A percentile compares a stretch with the other conserved stretches of the same genome.
These are phyloP conservation scores for Yponomeuta malinellus DNA, from an alignment of 2,888 invertebrate genomes.

Conservation along the genomic window DNA sequence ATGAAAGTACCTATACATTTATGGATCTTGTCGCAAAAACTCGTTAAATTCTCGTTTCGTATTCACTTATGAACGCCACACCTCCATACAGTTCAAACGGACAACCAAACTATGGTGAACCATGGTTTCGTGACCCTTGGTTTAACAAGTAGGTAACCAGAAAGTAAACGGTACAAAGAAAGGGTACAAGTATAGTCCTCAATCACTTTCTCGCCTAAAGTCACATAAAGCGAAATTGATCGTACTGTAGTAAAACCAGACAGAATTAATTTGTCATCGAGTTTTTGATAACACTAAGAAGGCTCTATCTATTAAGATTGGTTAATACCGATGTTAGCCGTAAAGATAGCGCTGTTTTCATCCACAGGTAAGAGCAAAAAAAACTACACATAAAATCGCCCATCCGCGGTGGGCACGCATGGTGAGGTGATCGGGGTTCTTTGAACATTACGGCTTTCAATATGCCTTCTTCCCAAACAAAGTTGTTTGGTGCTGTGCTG, in stretches of 20 bases:
- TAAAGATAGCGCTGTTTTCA: no score
- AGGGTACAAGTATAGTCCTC: background rate
- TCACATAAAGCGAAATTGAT: slow-evolving; percentile 1
- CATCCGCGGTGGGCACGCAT: no score
- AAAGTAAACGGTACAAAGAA: background rate
- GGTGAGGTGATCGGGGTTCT: no score
- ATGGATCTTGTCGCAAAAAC: slow-evolving; percentile 14
- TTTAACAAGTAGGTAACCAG: background rate
- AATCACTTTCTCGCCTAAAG: background rate
- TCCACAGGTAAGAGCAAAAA: no score
- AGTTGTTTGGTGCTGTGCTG: no score
- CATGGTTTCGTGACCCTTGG: background rate
- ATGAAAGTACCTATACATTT: slow-evolving; percentile 6
- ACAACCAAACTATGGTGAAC: background rate
- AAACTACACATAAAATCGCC: no score
- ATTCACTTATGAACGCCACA: slow-evolving; percentile 21
- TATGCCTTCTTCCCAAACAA: no score
- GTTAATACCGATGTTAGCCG: no score
- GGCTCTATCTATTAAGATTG: background rate
- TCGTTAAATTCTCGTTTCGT: slow-evolving; percentile 4
- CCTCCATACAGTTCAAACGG: slow-evolving; percentile 19
- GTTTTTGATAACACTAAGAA: background rate
- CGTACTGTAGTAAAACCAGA: background rate
- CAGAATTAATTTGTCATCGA: background rate
- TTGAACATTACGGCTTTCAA: no score